Conservation (phyloP, 1,140 invertebrate species). For the Drosophila bipectinata region DNA sequence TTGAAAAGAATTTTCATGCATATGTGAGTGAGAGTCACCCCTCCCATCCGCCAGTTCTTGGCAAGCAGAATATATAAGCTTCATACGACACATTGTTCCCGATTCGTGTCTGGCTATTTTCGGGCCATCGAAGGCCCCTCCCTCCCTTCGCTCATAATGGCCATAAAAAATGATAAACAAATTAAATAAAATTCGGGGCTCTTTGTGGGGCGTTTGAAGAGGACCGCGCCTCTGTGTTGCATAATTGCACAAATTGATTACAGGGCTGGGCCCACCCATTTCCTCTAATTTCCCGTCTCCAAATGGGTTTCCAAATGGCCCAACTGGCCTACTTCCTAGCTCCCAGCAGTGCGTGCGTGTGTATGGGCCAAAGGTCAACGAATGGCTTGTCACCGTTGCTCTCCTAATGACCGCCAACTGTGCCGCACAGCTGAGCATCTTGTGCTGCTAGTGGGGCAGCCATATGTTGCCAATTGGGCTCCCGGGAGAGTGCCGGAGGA, state of each 20-base stretch:
- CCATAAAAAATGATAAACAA: slow-evolving; percentile 32
- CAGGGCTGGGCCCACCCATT: slow-evolving; percentile 41
- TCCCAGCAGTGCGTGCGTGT: neutral
- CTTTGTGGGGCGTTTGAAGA: slow-evolving; percentile 11
- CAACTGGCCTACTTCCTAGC: slow-evolving; percentile 10
- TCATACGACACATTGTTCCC: slow-evolving; percentile 64
- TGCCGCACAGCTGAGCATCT: slow-evolving; percentile 70
- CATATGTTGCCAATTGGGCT: slow-evolving; percentile 68
- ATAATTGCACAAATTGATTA: slow-evolving; percentile 79
- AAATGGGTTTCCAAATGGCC: slow-evolving; percentile 64
- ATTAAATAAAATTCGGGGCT: slow-evolving; percentile 40
- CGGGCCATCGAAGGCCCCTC: slow-evolving; percentile 7
- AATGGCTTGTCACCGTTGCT: slow-evolving; percentile 60
- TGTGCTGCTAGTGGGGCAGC: slow-evolving; percentile 29
- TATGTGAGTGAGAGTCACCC: slow-evolving; percentile 3
- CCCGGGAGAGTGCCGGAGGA: neutral
- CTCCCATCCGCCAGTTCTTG: neutral
- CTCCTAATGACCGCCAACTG: slow-evolving; percentile 76
- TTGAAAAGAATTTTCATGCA: slow-evolving; percentile 77
- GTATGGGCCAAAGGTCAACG: slow-evolving; percentile 67
- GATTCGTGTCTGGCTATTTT: slow-evolving; percentile 41
- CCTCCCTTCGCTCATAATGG: slow-evolving; percentile 3
- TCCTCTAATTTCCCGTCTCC: slow-evolving; percentile 65
- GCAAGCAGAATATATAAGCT: slow-evolving; percentile 10
- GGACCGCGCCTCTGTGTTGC: slow-evolving; percentile 42